Evolutionary conservation across 1,140 invertebrate genomes (phyloP).

Genomic region (Lepidostoma basale): DNA sequence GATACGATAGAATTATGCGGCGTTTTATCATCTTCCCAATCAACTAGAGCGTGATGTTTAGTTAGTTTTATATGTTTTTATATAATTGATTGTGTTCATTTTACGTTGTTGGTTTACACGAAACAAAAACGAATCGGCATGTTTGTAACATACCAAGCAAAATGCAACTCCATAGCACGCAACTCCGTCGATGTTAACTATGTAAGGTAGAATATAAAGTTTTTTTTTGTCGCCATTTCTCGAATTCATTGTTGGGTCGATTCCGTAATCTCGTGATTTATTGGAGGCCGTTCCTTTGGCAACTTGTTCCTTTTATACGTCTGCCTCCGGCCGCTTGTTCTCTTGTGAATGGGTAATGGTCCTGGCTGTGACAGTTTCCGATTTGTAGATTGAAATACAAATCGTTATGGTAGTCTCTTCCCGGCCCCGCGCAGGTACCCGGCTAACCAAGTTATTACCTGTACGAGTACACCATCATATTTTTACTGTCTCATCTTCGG

Average conservation of each 20-base stretch:
- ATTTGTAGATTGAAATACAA: neutral
- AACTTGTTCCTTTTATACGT: constrained; percentile 1
- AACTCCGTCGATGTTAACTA: neutral
- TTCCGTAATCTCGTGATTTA: constrained; percentile 16
- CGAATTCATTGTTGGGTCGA: constrained; percentile 12
- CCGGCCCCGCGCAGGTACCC: too few relatives aligned
- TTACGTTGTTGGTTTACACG: constrained; percentile 7
- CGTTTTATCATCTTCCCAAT: too few relatives aligned
- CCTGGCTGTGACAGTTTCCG: neutral
- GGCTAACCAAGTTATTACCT: too few relatives aligned
- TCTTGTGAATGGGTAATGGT: neutral
- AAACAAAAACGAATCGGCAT: neutral
- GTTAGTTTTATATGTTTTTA: too few relatives aligned
- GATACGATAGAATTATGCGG: too few relatives aligned
- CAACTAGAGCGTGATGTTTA: too few relatives aligned
- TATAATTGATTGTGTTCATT: neutral
- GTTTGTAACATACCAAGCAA: neutral
- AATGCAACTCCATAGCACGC: too few relatives aligned
- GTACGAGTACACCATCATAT: too few relatives aligned
- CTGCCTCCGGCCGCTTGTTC: neutral
- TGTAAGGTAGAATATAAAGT: neutral
- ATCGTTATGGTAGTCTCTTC: too few relatives aligned
- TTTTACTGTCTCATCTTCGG: too few relatives aligned
- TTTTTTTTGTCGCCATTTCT: neutral
- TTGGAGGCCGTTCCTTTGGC: constrained; percentile 7